Evolutionary conservation across 2,113 vertebrate species (phyloP).

Genomic region (Otolemur garnettii): DNA sequence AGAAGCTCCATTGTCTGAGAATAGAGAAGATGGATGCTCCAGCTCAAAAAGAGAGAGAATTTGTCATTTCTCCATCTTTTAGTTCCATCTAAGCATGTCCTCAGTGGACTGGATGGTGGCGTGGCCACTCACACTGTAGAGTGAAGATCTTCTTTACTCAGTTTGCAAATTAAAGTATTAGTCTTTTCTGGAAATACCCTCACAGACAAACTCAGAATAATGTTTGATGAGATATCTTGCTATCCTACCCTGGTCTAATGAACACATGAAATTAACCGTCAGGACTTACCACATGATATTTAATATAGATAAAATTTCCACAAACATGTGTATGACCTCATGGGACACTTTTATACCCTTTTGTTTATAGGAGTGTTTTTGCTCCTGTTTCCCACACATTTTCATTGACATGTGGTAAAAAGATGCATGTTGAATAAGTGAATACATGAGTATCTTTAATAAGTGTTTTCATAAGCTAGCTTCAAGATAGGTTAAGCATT

Average conservation of each 20-base stretch:
- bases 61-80: background rate
- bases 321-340: fast-evolving
- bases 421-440: background rate
- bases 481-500: background rate
- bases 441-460: background rate
- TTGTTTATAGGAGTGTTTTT: background rate
- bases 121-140: background rate
- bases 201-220: background rate
- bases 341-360: fast-evolving
- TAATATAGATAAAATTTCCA: background rate
- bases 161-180: background rate
- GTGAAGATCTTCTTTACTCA: background rate
- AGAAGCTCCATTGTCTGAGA: background rate
- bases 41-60: background rate
- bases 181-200: background rate
- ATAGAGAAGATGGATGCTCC: too few species aligned
- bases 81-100: background rate
- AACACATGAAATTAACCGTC: background rate
- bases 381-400: background rate
- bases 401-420: background rate
- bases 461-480: background rate
- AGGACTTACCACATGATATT: background rate
- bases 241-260: background rate
- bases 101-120: background rate
- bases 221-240: background rate